A percentile compares a stretch with the other conserved stretches of the same genome.
Evolutionary conservation across 2,797 vertebrate species (phyloP).

Genomic region (Dallia pectoralis): DNA sequence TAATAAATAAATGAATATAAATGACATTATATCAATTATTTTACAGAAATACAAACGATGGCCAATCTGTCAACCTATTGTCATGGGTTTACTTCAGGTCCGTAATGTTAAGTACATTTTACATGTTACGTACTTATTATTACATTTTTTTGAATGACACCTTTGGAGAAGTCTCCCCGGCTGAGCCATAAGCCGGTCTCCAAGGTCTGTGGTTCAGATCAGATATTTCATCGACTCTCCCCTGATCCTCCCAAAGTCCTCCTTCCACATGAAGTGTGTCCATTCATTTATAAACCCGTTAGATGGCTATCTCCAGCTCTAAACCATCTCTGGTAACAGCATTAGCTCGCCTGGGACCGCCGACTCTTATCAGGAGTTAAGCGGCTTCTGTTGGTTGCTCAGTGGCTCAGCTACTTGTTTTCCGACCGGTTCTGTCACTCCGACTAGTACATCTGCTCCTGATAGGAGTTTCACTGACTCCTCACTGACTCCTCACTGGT

Average conservation of each 20-base stretch:
- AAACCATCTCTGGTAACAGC: conserved; percentile 29
- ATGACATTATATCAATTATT: not conserved
- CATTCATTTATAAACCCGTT: conserved; percentile 52
- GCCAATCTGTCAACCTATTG: not conserved
- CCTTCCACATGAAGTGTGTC: conserved; percentile 40
- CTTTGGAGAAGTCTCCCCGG: not conserved
- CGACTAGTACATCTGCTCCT: conserved; percentile 64
- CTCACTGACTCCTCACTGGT: not conserved
- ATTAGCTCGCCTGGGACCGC: conserved; percentile 32
- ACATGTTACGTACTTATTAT: not conserved
- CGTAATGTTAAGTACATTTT: not conserved
- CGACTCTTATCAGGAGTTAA: conserved; percentile 57
- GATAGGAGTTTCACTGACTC: conserved; percentile 34
- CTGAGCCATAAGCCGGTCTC: not conserved
- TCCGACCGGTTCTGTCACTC: conserved; percentile 55
- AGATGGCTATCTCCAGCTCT: conserved; percentile 56
- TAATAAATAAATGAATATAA: too few relatives aligned
- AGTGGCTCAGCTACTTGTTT: conserved; percentile 65
- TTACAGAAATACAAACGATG: not conserved
- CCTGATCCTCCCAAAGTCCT: conserved; percentile 34
- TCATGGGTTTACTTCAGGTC: not conserved
- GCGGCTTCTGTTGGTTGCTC: conserved; percentile 49
- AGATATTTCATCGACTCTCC: conserved; percentile 1
- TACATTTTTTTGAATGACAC: not conserved
- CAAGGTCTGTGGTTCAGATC: not conserved